Conservation (phyloP, 1,140 invertebrate genomes). For the Zaprionus tsacasi region DNA sequence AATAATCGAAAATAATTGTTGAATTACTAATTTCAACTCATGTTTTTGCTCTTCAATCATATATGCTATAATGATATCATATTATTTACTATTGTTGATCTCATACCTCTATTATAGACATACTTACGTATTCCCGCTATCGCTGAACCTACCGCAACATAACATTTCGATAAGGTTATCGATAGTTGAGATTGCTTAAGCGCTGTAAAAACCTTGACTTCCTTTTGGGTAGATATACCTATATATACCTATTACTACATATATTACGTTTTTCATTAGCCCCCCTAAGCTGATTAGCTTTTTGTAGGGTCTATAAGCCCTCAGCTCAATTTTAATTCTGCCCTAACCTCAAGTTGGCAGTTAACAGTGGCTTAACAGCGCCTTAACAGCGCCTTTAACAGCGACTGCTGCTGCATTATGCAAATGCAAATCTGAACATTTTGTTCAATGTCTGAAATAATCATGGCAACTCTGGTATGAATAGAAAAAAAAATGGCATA, state of each 20-base stretch:
- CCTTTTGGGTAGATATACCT: no score
- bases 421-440: background rate
- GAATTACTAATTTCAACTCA: background rate
- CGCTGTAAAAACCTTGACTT: background rate
- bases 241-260: background rate
- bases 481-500: conserved; percentile 21
- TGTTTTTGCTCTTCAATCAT: background rate
- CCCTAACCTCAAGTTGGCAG: background rate
- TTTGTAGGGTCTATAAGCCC: background rate
- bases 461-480: conserved; percentile 13
- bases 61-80: background rate
- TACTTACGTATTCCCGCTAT: background rate
- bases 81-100: background rate
- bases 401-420: background rate
- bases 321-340: background rate
- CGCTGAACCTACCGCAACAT: conserved; percentile 17
- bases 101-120: background rate
- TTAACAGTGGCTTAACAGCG: background rate
- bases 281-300: conserved; percentile 30
- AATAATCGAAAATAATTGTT: no score
- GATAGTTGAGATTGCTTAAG: background rate
- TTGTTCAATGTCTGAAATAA: conserved; percentile 1
- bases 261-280: background rate
- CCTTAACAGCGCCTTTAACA: background rate
- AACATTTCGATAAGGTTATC: background rate